Evolutionary conservation across 2,113 vertebrate genomes (phyloP).

Genomic region (Rhabdomys dilectus): DNA sequence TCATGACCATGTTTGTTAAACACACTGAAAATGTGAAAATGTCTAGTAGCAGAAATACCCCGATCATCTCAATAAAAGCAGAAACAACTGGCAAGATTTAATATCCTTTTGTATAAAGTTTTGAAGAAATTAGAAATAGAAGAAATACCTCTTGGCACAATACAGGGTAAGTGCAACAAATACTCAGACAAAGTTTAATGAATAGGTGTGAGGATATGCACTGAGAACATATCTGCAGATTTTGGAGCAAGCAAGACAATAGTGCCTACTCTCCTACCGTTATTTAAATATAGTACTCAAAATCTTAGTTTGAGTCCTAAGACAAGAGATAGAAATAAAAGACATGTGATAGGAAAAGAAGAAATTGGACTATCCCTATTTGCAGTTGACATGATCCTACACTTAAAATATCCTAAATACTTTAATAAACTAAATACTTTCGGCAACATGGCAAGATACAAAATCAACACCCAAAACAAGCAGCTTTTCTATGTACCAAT

Average conservation of each 20-base stretch:
- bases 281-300: background rate
- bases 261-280: background rate
- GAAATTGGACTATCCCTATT: background rate
- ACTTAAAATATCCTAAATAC: background rate
- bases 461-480: background rate
- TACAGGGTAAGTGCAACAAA: background rate
- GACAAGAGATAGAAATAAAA: background rate
- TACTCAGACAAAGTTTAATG: background rate
- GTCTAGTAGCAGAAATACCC: background rate
- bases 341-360: background rate
- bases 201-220: background rate
- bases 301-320: background rate
- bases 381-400: background rate
- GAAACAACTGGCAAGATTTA: background rate
- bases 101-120: background rate
- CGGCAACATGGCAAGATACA: background rate
- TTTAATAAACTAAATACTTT: background rate
- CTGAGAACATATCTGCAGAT: background rate
- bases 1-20: background rate
- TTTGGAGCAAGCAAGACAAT: background rate
- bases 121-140: background rate
- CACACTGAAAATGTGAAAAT: no score
- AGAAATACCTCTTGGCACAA: background rate
- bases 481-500: background rate
- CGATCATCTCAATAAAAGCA: background rate